Conservation (phyloP, 2,113 vertebrate species). For the Hypomesus transpacificus region DNA sequence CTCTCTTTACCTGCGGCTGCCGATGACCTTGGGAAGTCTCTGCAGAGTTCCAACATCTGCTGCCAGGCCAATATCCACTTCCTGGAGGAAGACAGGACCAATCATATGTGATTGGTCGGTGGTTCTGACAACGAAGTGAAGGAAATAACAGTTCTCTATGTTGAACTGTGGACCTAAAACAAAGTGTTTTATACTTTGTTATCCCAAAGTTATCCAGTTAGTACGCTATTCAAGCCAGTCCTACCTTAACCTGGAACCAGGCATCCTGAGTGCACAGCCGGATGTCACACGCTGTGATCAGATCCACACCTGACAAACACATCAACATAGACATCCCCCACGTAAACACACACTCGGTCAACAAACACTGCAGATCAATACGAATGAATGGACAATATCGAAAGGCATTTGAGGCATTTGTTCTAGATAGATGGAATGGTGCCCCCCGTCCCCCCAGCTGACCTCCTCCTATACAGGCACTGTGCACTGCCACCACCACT, state of each 20-base stretch:
- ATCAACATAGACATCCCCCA: too few species aligned
- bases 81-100: slow-evolving; percentile 58
- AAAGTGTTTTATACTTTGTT: not conserved
- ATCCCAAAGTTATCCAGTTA: not conserved
- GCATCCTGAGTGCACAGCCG: slow-evolving; percentile 83
- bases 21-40: slow-evolving; percentile 82
- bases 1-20: slow-evolving; percentile 74
- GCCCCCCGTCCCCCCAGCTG: slow-evolving; percentile 18
- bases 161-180: too few species aligned
- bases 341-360: too few species aligned
- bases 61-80: slow-evolving; percentile 84
- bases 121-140: not conserved
- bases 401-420: too few species aligned
- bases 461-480: slow-evolving; percentile 84
- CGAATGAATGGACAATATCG: too few species aligned
- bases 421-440: too few species aligned
- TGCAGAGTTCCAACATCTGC: slow-evolving; percentile 87
- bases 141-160: too few species aligned
- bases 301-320: slow-evolving; percentile 75
- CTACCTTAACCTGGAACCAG: slow-evolving; percentile 87
- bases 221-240: not conserved
- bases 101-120: not conserved
- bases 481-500: slow-evolving; percentile 79
- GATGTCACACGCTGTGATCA: slow-evolving; percentile 86
- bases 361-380: too few species aligned